A percentile compares a stretch with the other conserved stretches of the same genome.
phyloP scores from a whole-genome alignment of 1,140 invertebrate species.

The Macrobrachium nipponense region DNA sequence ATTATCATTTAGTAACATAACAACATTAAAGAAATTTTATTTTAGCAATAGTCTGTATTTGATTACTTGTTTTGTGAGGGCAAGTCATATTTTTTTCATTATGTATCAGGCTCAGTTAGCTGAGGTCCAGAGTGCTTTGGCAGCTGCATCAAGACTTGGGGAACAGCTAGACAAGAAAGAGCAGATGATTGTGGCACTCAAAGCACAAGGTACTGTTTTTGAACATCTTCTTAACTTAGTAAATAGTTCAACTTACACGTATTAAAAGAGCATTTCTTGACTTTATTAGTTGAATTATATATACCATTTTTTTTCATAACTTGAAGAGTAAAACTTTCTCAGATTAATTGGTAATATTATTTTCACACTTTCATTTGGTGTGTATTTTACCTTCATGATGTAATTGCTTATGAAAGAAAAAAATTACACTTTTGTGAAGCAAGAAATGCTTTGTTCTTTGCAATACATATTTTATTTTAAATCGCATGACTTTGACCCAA shows the following conservation, averaged over 20 bases:
- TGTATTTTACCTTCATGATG: no score
- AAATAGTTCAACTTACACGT: not conserved
- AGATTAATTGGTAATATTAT: no score
- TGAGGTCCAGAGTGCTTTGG: constrained; percentile 44
- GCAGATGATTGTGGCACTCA: constrained; percentile 62
- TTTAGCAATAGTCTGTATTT: not conserved
- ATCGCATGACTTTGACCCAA: no score
- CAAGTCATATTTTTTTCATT: not conserved
- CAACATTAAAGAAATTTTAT: not conserved
- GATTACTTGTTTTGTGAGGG: not conserved
- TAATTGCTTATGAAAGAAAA: no score
- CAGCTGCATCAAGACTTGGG: constrained; percentile 53
- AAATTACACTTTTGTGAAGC: no score
- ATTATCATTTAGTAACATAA: not conserved
- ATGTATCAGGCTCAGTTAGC: constrained; percentile 42
- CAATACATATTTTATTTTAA: no score
- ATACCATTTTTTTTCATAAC: no score
- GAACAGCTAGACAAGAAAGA: constrained; percentile 63
- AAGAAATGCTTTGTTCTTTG: no score
- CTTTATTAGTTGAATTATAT: no score
- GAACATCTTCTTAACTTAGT: not conserved
- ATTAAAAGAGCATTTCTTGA: not conserved
- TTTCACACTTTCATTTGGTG: no score
- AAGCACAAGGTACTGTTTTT: constrained; percentile 46
- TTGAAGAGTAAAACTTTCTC: no score